Conservation (phyloP, 92 coral and sea anemone genomes). For the Hydrozoanthus gracilis region DNA sequence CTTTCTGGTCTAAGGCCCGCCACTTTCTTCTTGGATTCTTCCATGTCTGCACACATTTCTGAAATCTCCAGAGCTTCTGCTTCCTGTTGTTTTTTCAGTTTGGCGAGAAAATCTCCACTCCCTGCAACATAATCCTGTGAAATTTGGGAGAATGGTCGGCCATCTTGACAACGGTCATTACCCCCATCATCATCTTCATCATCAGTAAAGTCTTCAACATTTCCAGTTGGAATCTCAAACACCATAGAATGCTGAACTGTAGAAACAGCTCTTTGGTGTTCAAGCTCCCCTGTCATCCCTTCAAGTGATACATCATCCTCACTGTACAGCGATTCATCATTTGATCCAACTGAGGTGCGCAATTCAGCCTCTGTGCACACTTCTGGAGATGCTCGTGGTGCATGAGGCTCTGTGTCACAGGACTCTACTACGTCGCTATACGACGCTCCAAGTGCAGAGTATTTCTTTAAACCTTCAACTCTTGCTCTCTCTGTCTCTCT, state of each 20-base stretch:
- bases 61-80: conserved; percentile 73
- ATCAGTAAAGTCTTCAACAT: conserved; percentile 57
- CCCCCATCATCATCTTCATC: conserved; percentile 52
- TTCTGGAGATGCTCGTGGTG: conserved; percentile 83
- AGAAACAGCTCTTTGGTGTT: conserved; percentile 29
- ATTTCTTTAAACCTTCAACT: conserved; percentile 73
- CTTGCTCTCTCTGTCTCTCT: conserved; percentile 56
- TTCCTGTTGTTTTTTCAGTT: conserved; percentile 59
- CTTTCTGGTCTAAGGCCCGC: conserved; percentile 46
- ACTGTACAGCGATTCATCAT: conserved; percentile 53
- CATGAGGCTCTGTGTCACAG: conserved; percentile 47
- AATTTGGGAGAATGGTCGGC: conserved; percentile 29
- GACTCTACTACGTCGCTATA: conserved; percentile 24
- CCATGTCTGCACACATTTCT: conserved; percentile 73
- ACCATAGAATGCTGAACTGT: conserved; percentile 63
- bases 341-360: conserved; percentile 6
- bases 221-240: conserved; percentile 86
- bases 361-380: conserved; percentile 32
- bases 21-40: conserved; percentile 56
- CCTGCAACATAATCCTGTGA: conserved; percentile 79
- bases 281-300: conserved; percentile 31
- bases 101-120: conserved; percentile 65
- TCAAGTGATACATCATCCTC: conserved; percentile 55
- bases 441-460: conserved; percentile 72
- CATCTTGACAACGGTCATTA: background rate